Base-by-base conservation (phyloP, 2,797 vertebrate species). In the Takifugu rubripes region DNA sequence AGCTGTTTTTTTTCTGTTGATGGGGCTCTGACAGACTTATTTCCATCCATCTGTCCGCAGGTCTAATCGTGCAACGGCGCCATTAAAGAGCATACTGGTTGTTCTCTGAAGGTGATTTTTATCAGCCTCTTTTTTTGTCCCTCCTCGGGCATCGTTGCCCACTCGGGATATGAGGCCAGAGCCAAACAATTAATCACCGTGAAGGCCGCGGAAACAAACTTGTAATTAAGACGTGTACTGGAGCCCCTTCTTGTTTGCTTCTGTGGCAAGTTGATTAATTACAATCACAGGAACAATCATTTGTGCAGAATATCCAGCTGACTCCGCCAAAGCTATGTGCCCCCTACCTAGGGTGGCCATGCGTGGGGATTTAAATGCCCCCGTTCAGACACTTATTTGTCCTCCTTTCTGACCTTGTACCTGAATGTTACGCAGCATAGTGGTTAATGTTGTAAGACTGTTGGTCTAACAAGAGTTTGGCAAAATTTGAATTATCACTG, bases 241-340 rank as follows among this genome's bases (percentile, higher is more conserved):
- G 67, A 75, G 59, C 46, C 61, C 58, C 49, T 50, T 47, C 66
- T 84, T 71, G 81, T 84, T 81, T 78, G 58, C 40, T 65, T 75
- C 26, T 61, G 62, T 85, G 84, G 83, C 88, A 85, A 64, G 61
- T 85, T 92, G 92, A 93, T 92, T 91, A 90, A 93, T 91, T 79
- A 64, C 74, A 25, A 36, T 83, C 90, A 77, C 80, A 47, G 85
- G 88, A 79, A 56, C 25, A 2, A 17, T 68, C 40, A 40, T 26
- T 66, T 55, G 33, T 59, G 68, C n/a, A 46, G 48, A 68, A 69
- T 40, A 40, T 40, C 36, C 12, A 14, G 36, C 14, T 14, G 40
- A 68, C 63, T 59, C 29, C 47, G 44, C 49, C 64, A 66, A 66
- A 61, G 36, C 36, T 12, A 40, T 10, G 4, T 40, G 36, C 12